Evolutionary conservation across 2,797 vertebrate genomes (phyloP), one percentile per base, ranked within the genome.

Genomic region (Etheostoma perlongum): DNA sequence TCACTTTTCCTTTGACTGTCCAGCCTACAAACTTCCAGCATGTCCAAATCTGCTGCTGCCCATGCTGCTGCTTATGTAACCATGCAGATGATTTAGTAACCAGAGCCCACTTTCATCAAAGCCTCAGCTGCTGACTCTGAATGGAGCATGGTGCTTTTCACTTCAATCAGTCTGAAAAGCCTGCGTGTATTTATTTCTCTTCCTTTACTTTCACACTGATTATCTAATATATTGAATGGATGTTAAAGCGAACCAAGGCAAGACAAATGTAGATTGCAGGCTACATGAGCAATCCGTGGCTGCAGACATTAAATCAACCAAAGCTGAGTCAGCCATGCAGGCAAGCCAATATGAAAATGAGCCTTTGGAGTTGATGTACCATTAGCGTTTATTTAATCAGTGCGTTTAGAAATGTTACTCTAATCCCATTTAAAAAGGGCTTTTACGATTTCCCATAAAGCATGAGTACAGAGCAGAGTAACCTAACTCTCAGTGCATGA

Each of bases 1-100:
- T 18, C 46, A 5, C 4, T 48, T 67, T 9, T 5, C 10, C 0
- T 67, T n/a, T 40, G 5, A 44, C 72, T 25, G 52, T 54, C 66
- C 88, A 74, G 80, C 87, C 85, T 85, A 90, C 87, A 87, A 89
- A 88, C 85, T 91, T 90, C 85, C 88, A 91, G 69, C 78, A 77
- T 76, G 78, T 87, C 80, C 86, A 90, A 84, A 90, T 89, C 76
- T 72, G 85, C 81, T 40, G 10, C 36, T 30, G 30, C 30, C 30
- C 30, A 30, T 30, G 30, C 30, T 40, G 36, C 36, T 4, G 65
- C 71, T 92, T 93, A 92, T 87, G 88, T 92, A 94, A 94, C 87
- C 86, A 57, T 85, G 88, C 88, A 83, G 87, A 89, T 73, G 82
- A 82, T 87, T 77, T 67, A 86, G 68, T 80, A 83, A 76, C 36